Conservation (phyloP, 2,888 invertebrate species). For the Xestia ashworthii region DNA sequence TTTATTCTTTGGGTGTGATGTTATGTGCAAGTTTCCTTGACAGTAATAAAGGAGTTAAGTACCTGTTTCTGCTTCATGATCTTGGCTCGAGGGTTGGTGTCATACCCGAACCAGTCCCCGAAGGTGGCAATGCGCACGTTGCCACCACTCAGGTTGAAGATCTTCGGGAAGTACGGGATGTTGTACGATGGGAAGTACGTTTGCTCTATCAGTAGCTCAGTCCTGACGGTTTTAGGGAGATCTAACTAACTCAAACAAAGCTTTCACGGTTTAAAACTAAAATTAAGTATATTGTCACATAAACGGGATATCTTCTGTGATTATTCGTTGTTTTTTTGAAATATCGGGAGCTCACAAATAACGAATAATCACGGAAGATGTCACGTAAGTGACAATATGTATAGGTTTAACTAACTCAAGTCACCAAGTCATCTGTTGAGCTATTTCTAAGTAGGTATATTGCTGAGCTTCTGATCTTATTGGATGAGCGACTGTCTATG, state of each 20-base stretch:
- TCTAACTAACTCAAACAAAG: neutral
- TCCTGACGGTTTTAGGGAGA: constrained; percentile 70
- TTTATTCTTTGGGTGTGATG: neutral
- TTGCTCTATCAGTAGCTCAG: constrained; percentile 69
- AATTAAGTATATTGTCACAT: too few species aligned
- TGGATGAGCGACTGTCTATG: neutral
- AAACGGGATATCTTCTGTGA: too few species aligned
- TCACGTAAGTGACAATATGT: too few species aligned
- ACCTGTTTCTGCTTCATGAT: constrained; percentile 92
- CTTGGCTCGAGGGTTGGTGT: constrained; percentile 91
- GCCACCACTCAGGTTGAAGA: constrained; percentile 92
- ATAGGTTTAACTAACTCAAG: too few species aligned
- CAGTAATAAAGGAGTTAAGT: neutral
- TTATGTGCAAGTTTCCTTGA: neutral
- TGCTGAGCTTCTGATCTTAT: neutral
- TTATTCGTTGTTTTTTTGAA: too few species aligned
- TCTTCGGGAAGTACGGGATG: constrained; percentile 91
- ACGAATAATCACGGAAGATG: too few species aligned
- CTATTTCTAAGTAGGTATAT: neutral
- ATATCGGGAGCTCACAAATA: too few species aligned
- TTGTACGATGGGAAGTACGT: constrained; percentile 94
- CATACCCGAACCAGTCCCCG: constrained; percentile 92
- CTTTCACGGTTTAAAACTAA: too few species aligned
- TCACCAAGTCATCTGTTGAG: neutral
- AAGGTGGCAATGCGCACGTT: constrained; percentile 86